Base-by-base conservation (phyloP, 2,888 invertebrate genomes). In the Adineta ricciae region DNA sequence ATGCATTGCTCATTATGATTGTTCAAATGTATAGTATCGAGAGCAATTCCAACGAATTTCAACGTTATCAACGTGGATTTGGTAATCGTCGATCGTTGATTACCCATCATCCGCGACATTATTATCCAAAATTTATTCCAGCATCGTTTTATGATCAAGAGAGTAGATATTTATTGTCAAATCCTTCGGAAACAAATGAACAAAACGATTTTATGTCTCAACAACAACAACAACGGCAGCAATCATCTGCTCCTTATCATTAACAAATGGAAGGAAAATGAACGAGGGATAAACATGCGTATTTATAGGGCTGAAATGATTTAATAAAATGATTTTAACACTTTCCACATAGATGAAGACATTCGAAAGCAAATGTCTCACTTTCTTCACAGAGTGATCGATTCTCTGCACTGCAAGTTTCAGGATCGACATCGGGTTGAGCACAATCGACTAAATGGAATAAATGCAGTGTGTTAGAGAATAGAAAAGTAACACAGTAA, bases 311-410 rank as follows among this genome's bases (percentile, higher is more conserved):
- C 27, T 16, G 32, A 36, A 5, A 64, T 64, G 64, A 64, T 64
- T 64, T 64, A 64, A 64, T 64, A 64, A 64, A 64, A 64, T 64
- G 11, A 64, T 41, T n/a, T 78, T 78, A 78, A 78, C 78, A 78
- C 41, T 41, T 38, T 78, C 41, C 78, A 78, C 78, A 78, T 78
- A 78, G 41, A 78, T 78, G 78, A 78, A 2, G 78, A n/a, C 78
- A 78, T 38, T 78, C 78, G n/a, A 41, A n/a, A 78, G 41, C 78
- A 41, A 78, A 78, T 0, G 11, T 41, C 41, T 78, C 78, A 78
- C 78, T 78, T 78, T 78, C 78, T 24, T 38, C 24, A 41, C 78
- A 78, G 24, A 78, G 41, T n/a, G 41, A 1, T 78, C n/a, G 38
- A 78, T 78, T 78, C n/a, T 41, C 78, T 3, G n/a, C 2, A 41